These are phyloP conservation scores for Sialis lutaria DNA, from an alignment of 2,888 invertebrate genomes.

Conservation along the genomic window DNA sequence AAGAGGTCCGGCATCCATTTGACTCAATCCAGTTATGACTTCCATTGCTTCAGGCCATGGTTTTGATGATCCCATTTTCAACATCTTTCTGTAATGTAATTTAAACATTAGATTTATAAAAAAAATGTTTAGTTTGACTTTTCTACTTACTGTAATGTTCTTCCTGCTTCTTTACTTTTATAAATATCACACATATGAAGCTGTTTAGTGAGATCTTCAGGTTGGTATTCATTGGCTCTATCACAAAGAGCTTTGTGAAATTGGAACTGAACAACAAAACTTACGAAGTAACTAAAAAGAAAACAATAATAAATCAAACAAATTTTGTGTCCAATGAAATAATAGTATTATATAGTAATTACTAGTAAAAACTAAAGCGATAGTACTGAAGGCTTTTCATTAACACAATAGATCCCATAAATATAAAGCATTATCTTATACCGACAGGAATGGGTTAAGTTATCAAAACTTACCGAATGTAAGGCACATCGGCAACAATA, in stretches of 20 bases:
- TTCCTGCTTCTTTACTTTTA: conserved; percentile 59
- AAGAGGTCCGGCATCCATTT: conserved; percentile 58
- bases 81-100: conserved; percentile 38
- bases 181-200: conserved; percentile 79
- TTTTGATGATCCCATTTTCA: conserved; percentile 52
- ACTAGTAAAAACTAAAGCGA: not conserved
- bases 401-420: too few relatives aligned
- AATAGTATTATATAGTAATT: not conserved
- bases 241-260: conserved; percentile 62
- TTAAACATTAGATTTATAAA: not conserved
- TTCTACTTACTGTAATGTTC: conserved; percentile 15
- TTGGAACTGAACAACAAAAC: conserved; percentile 70
- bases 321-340: not conserved
- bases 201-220: conserved; percentile 43
- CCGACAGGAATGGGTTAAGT: not conserved
- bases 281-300: conserved; percentile 42
- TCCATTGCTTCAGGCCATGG: conserved; percentile 81
- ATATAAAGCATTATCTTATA: too few relatives aligned
- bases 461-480: conserved; percentile 26
- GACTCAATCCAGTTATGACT: conserved; percentile 54
- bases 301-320: not conserved
- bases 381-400: not conserved
- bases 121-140: not conserved
- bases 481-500: conserved; percentile 42
- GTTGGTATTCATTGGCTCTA: conserved; percentile 62